Evolutionary conservation across 2,888 invertebrate species (phyloP), one percentile per base, ranked within the genome.

Genomic region (Lobophora halterata): DNA sequence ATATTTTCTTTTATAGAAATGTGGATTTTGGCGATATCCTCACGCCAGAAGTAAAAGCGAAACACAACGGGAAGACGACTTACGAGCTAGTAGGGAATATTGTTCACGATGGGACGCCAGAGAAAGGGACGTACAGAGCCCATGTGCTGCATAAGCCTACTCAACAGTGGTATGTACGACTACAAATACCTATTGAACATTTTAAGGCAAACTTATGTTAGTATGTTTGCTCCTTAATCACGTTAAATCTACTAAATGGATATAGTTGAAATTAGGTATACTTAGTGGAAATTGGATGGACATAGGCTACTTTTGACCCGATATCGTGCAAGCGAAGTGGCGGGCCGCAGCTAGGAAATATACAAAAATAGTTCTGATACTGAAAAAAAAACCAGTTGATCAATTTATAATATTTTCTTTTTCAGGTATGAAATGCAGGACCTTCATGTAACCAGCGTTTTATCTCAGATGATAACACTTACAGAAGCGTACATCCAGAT

Each of bases 11-110:
- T 89, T 86, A 21, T 69, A 97, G 97, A 72, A 97, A 98, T 75
- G 95, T 99, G 1, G 99, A 99, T 80, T 96, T 99, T 77, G 97
- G 96, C 6, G 99, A 99, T 63, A 94, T 98, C 59, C 80, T 99
- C 27, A 94, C 96, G 0, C 92, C 95, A 1, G 96, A 97, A 76
- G 90, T 94, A 28, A 93, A 93, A 60, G 91, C 91, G 1, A 89
- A 90, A 45, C 92, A 96, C 63, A 92, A 92, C 55, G 89, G 87
- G 6, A 91, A 93, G 67, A 97, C 98, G 1, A 94, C 93, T 8
- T 99, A 99, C 65, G 98, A 99, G 87, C 88, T 99, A 42, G 93
- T 99, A n/a, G 98, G 98, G 0, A 99, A 99, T 74, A 96, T 99
- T 49, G 97, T 99, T 1, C 99, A 99, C 67, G 99, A 99, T 67